Evolutionary conservation across 2,797 vertebrate species (phyloP).

Genomic region (Muscicapa comitata): DNA sequence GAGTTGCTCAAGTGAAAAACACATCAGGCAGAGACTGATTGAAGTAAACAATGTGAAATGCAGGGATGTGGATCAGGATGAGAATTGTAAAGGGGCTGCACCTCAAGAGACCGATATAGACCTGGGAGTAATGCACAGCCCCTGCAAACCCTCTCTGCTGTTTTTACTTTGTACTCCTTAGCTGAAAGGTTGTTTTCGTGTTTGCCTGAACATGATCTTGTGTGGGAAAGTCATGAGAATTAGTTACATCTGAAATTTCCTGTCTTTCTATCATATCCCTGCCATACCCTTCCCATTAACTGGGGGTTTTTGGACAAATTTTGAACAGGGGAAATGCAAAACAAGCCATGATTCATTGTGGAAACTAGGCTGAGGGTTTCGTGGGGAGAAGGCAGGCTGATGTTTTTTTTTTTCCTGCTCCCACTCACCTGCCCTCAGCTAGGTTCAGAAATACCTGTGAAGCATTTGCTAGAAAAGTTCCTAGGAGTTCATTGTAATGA

Average conservation of each 20-base stretch:
- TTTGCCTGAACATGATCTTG: not conserved
- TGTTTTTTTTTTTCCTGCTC: not conserved
- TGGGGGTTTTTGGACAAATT: not conserved
- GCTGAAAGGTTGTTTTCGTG: not conserved
- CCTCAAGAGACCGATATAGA: not conserved
- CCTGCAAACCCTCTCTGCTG: not conserved
- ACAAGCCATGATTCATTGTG: not conserved
- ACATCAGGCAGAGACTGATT: not conserved
- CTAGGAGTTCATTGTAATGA: constrained; percentile 70
- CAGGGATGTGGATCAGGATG: not conserved
- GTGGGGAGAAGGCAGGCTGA: not conserved
- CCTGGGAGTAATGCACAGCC: not conserved
- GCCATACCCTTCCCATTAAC: not conserved
- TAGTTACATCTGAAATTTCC: not conserved
- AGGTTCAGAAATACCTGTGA: constrained; percentile 53
- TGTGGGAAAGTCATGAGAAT: not conserved
- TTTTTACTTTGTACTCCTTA: not conserved
- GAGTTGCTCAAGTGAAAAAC: not conserved
- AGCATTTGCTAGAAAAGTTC: constrained; percentile 64
- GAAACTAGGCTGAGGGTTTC: not conserved
- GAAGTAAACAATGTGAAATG: not conserved
- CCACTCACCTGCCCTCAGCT: constrained; percentile 32
- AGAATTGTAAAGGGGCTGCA: not conserved
- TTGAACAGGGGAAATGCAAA: not conserved
- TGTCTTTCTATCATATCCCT: not conserved